Evolutionary conservation across 1,140 invertebrate genomes (phyloP).

Genomic region (Ostrea denselamellosa): DNA sequence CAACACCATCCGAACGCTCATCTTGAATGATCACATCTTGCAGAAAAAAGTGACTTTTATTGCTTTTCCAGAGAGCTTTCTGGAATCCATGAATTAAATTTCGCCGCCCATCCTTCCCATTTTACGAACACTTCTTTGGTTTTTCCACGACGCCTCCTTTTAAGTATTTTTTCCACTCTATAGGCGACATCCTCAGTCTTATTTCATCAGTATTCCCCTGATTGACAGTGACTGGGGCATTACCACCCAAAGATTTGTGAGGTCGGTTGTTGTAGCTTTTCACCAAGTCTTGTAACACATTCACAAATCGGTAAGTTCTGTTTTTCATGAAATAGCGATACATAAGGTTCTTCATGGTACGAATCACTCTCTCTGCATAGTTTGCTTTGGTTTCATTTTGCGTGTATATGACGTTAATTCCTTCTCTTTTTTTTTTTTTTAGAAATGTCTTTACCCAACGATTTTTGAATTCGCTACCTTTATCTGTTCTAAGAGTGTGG

Average conservation of each 20-base stretch:
- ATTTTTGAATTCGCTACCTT: constrained; percentile 50
- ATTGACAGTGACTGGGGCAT: constrained; percentile 34
- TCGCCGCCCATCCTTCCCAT: constrained; percentile 51
- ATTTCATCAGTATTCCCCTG: constrained; percentile 32
- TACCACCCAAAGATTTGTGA: constrained; percentile 37
- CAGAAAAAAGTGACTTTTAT: neutral
- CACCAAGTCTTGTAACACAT: constrained; percentile 42
- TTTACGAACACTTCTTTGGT: constrained; percentile 47
- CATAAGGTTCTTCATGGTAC: constrained; percentile 45
- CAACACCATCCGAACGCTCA: constrained; percentile 49
- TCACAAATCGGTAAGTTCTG: constrained; percentile 45
- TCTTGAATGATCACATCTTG: neutral
- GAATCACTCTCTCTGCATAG: constrained; percentile 47
- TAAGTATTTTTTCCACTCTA: constrained; percentile 37
- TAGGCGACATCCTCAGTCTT: neutral
- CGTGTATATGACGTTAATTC: constrained; percentile 32
- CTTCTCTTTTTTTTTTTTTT: neutral
- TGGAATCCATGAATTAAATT: constrained; percentile 57
- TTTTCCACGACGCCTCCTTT: constrained; percentile 25
- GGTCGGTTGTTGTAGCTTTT: constrained; percentile 44
- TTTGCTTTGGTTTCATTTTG: constrained; percentile 42
- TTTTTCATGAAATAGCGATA: constrained; percentile 46
- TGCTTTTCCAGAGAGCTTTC: constrained; percentile 16
- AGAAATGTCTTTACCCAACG: constrained; percentile 39
- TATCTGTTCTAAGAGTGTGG: constrained; percentile 47